Percentiles rank a stretch among this genome's conserved stretches.
phyloP scores from a whole-genome alignment of 2,888 invertebrate genomes.

The Troglohyphantes excavatus region DNA sequence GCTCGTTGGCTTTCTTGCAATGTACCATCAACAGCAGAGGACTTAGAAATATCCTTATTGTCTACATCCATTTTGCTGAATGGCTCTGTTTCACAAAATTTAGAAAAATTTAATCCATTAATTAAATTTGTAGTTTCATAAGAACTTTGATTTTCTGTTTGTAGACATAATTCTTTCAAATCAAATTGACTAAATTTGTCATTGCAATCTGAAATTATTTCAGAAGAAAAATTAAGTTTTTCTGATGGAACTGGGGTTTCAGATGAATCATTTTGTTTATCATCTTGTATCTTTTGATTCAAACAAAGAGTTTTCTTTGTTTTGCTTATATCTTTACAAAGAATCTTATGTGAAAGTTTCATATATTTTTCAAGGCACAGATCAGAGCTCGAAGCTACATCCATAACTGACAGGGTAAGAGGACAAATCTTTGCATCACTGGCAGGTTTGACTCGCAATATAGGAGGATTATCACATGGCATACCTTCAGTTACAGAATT shows the following conservation, averaged over 20 bases:
- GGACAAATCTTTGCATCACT: constrained; percentile 78
- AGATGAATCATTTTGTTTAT: constrained; percentile 49
- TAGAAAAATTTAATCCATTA: constrained; percentile 70
- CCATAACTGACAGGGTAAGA: constrained; percentile 74
- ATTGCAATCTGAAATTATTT: constrained; percentile 26
- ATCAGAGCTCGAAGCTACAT: constrained; percentile 79
- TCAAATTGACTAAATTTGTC: constrained; percentile 27
- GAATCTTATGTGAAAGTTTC: constrained; percentile 63
- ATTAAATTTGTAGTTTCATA: constrained; percentile 54
- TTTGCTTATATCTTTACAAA: constrained; percentile 59
- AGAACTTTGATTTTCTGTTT: constrained; percentile 28
- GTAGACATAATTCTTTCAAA: constrained; percentile 44
- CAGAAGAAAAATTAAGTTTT: constrained; percentile 6
- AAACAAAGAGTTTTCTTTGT: constrained; percentile 51
- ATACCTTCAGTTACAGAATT: constrained; percentile 44
- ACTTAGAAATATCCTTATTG: constrained; percentile 45
- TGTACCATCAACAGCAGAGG: not conserved
- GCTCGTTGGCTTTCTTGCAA: not conserved
- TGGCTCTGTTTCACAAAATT: constrained; percentile 43
- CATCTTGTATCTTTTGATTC: constrained; percentile 64
- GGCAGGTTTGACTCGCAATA: constrained; percentile 78
- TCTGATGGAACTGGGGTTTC: constrained; percentile 29
- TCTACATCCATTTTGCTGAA: constrained; percentile 53
- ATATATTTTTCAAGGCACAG: constrained; percentile 80
- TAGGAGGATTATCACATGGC: constrained; percentile 55